A percentile compares a stretch with the other conserved stretches of the same genome.
Conservation (phyloP, 2,888 invertebrate species). For the Matsumyia berberina region DNA sequence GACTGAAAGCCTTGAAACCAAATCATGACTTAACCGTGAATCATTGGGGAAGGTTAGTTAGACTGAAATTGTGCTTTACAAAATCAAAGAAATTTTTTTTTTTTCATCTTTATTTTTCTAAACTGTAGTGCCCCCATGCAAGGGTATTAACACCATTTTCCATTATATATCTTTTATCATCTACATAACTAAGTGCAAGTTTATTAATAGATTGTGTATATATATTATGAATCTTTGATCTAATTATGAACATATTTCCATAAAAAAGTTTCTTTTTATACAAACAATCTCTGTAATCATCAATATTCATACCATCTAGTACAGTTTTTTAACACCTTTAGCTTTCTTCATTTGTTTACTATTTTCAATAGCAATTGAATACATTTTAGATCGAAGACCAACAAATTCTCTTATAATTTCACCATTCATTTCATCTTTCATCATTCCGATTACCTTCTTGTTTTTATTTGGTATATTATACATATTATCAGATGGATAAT, state of each 20-base stretch:
- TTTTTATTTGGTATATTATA: slow-evolving; percentile 75
- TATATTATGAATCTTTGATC: background rate
- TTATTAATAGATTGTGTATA: slow-evolving; percentile 2
- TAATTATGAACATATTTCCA: background rate
- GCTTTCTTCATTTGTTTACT: slow-evolving; percentile 34
- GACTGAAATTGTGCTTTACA: too few relatives aligned
- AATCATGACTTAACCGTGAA: too few relatives aligned
- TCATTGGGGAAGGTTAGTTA: too few relatives aligned
- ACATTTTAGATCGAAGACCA: slow-evolving; percentile 55
- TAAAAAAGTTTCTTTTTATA: too few relatives aligned
- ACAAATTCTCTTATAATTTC: slow-evolving; percentile 60
- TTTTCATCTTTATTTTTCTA: background rate
- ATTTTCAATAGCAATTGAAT: slow-evolving; percentile 24
- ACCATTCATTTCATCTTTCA: slow-evolving; percentile 69
- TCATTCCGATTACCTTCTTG: slow-evolving; percentile 51
- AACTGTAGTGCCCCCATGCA: slow-evolving; percentile 11
- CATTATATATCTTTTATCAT: slow-evolving; percentile 29
- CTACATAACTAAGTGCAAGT: slow-evolving; percentile 16
- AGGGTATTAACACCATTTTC: slow-evolving; percentile 13
- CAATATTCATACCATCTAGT: background rate
- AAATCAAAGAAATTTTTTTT: too few relatives aligned
- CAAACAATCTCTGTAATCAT: too few relatives aligned
- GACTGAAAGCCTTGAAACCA: too few relatives aligned
- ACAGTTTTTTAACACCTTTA: slow-evolving; percentile 20
- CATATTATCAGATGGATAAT: slow-evolving; percentile 77